phyloP scores from a whole-genome alignment of 2,113 vertebrate species.

The Meriones unguiculatus region DNA sequence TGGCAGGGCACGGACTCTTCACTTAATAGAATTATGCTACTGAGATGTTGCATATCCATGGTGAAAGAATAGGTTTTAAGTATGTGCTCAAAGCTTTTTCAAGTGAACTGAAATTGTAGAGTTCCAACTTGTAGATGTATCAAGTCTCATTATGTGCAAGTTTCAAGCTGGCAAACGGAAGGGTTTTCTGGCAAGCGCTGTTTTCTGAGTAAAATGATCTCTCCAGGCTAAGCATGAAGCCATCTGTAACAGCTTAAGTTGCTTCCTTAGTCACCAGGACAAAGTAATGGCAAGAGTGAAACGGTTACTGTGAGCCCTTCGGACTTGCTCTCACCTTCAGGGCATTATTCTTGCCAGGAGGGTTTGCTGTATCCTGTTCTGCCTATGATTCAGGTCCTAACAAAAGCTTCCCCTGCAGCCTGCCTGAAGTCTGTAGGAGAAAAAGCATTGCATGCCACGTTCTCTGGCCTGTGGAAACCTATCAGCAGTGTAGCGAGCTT shows the following conservation, averaged over 20 bases:
- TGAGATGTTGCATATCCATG: neutral
- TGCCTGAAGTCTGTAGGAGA: neutral
- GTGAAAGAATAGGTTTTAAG: conserved; percentile 20
- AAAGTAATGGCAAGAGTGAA: conserved; percentile 10
- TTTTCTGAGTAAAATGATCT: conserved; percentile 65
- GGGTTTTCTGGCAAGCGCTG: conserved; percentile 27
- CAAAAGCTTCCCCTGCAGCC: neutral
- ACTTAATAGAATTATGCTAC: neutral
- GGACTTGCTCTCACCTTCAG: neutral
- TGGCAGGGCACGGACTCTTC: neutral
- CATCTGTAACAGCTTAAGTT: conserved; percentile 61
- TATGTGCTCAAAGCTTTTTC: neutral
- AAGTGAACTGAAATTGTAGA: conserved; percentile 45
- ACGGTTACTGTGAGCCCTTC: neutral
- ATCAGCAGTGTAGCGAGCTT: neutral
- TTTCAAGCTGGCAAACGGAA: conserved; percentile 39
- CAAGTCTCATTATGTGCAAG: conserved; percentile 50
- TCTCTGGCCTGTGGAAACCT: neutral
- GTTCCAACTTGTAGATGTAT: conserved; percentile 19
- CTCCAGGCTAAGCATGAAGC: conserved; percentile 48
- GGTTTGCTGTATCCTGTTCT: neutral
- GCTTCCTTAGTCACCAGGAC: conserved; percentile 38
- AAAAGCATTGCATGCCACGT: neutral
- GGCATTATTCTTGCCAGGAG: neutral
- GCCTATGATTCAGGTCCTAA: neutral